phyloP scores from a whole-genome alignment of 2,888 invertebrate genomes.

The Pammene aurita region DNA sequence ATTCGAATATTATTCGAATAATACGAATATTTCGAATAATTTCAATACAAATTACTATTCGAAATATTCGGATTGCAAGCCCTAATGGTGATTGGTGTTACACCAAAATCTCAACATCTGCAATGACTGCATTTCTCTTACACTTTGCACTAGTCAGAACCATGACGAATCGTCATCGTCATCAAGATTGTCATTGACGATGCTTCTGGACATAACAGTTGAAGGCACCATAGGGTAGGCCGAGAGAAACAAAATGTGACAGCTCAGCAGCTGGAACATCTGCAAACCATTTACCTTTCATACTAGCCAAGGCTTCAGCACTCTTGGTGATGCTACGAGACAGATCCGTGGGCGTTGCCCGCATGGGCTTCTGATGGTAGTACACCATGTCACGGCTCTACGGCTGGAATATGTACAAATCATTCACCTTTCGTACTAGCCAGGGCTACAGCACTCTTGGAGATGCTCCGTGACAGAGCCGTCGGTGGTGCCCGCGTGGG shows the following conservation, averaged over 20 bases:
- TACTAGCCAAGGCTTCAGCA: slow-evolving; percentile 64
- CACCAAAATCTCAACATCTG: not conserved
- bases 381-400: not conserved
- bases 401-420: slow-evolving; percentile 21
- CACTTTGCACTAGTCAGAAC: too few species aligned
- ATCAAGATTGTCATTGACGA: too few species aligned
- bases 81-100: too few species aligned
- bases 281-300: slow-evolving; percentile 57
- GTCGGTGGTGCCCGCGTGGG: slow-evolving; percentile 60
- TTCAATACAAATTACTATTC: too few species aligned
- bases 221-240: too few species aligned
- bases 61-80: too few species aligned
- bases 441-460: slow-evolving; percentile 58
- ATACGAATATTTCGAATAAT: too few species aligned
- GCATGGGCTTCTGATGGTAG: not conserved
- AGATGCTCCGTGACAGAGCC: not conserved
- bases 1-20: too few species aligned
- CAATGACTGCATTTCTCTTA: too few species aligned
- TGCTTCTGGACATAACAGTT: too few species aligned
- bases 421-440: slow-evolving; percentile 62
- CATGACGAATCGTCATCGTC: too few species aligned
- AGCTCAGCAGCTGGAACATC: not conserved
- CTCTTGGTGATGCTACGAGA: not conserved
- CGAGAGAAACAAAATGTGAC: too few species aligned
- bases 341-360: slow-evolving; percentile 60